Evolutionary conservation across 2,888 invertebrate species (phyloP).

Genomic region (Hypomecis atomaria): DNA sequence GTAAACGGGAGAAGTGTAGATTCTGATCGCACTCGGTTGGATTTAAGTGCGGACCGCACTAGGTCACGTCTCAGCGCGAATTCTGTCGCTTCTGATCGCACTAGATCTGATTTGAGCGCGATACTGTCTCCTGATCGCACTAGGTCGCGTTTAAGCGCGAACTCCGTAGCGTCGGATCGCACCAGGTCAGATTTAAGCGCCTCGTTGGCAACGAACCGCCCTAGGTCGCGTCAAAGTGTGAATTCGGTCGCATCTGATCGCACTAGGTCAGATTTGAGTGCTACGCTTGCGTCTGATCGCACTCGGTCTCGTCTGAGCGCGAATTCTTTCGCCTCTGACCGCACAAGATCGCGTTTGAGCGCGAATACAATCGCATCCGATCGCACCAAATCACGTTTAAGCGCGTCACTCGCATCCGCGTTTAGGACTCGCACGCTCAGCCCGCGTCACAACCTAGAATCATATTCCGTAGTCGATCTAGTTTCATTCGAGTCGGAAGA

Average conservation of each 20-base stretch:
- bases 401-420: conserved; percentile 44
- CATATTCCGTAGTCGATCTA: conserved; percentile 73
- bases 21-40: conserved; percentile 27
- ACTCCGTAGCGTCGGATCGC: conserved; percentile 10
- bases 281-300: neutral
- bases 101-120: conserved; percentile 24
- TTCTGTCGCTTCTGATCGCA: conserved; percentile 1
- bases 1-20: neutral
- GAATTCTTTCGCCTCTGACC: neutral
- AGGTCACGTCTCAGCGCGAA: conserved; percentile 18
- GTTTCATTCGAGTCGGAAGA: conserved; percentile 65
- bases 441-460: conserved; percentile 56
- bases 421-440: conserved; percentile 52
- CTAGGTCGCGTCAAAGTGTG: neutral
- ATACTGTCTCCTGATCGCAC: conserved; percentile 11
- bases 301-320: conserved; percentile 2
- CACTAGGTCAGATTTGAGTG: neutral
- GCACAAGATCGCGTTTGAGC: conserved; percentile 6
- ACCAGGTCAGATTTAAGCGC: neutral
- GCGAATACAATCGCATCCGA: neutral
- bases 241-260: conserved; percentile 1
- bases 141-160: neutral
- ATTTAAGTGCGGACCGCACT: conserved; percentile 24
- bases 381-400: conserved; percentile 1
- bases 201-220: neutral